A percentile compares a stretch with the other conserved stretches of the same genome.
Evolutionary conservation across 2,888 invertebrate species (phyloP).

Genomic region (Polymixis lichenea): DNA sequence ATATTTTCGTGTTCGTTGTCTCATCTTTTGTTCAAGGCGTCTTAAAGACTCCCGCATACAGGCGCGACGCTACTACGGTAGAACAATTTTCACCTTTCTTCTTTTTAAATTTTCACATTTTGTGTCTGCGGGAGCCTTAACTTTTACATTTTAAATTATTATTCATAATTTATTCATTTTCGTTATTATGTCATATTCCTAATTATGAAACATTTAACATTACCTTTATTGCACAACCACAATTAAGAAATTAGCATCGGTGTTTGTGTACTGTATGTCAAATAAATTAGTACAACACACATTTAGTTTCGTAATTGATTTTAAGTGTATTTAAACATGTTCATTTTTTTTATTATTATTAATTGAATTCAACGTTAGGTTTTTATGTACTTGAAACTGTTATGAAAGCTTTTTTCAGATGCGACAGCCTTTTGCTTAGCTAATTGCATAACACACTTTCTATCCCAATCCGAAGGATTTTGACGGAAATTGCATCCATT

Average conservation of each 20-base stretch:
- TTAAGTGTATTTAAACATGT: background rate
- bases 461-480: background rate
- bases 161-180: background rate
- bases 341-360: background rate
- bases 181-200: background rate
- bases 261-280: slow-evolving; percentile 7
- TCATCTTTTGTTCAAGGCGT: background rate
- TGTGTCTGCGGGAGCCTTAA: background rate
- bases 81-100: no score
- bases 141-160: background rate
- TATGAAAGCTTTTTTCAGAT: background rate
- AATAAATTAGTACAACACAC: slow-evolving; percentile 34
- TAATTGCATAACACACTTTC: background rate
- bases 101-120: no score
- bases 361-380: background rate
- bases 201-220: slow-evolving; percentile 11
- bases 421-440: background rate
- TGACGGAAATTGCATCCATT: background rate
- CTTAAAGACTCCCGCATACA: no score
- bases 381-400: background rate
- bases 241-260: slow-evolving; percentile 26
- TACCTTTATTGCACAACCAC: slow-evolving; percentile 19
- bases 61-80: no score
- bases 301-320: slow-evolving; percentile 29
- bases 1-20: background rate